Evolutionary conservation across 2,888 invertebrate genomes (phyloP), one percentile per base, ranked within the genome.

Genomic region (Morinoia aosen): DNA sequence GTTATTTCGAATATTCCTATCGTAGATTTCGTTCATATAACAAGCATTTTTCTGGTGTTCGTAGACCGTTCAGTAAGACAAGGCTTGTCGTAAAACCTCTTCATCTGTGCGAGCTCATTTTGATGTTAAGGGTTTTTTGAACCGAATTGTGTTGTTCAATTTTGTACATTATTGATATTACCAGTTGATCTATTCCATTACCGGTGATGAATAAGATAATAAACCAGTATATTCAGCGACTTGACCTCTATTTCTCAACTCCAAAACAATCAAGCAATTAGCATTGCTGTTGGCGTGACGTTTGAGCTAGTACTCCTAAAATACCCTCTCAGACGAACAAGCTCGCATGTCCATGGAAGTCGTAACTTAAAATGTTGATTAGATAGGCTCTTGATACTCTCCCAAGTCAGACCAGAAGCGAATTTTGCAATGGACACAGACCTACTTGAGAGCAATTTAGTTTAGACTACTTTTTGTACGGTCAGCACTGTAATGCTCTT

Each of bases 131-230:
- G 90, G 39, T 14, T 48, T 90, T 90, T 90, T 76, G 8, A 76
- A 76, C 76, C 76, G 76, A 76, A 76, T 76, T 76, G 76, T 76
- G 19, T 76, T 76, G 33, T 76, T 76, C 76, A 76, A 76, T 76
- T 76, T 76, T 76, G 76, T 76, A 76, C 76, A 76, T 76, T 76
- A 61, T 76, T 33, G 33, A 76, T 76, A 33, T 76, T 76, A 90
- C 90, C 90, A 40, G 57, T 93, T 57, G n/a, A 57, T 93, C 57
- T 93, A 93, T 93, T 93, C 93, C 93, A 93, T 16, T 93, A 48
- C 93, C 57, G 16, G 93, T 93, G 93, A 93, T 93, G 57, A 93
- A 57, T 93, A 93, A 57, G 93, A 57, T 93, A 93, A 93, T 93
- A 93, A 57, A 57, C 48, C 90, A 93, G n/a, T 93, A 93, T 93